These are phyloP conservation scores for Portunus trituberculatus DNA, from an alignment of 1,140 invertebrate species.

Conservation along the genomic window DNA sequence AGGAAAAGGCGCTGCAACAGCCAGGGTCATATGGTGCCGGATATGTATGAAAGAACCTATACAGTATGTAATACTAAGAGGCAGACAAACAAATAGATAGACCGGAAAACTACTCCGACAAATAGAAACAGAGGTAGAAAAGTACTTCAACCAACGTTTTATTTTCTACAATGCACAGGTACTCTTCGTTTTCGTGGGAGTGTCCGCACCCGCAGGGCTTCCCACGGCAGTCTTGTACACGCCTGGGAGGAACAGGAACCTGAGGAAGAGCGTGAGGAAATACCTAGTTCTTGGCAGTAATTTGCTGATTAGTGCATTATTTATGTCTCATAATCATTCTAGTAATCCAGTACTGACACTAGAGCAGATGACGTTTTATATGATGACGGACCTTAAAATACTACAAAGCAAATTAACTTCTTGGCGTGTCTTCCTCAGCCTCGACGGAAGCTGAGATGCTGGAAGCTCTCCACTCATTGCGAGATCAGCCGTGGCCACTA, in stretches of 20 bases:
- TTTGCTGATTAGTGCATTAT: background rate
- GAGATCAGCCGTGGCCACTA: slow-evolving; percentile 34
- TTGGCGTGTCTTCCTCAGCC: background rate
- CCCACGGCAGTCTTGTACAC: background rate
- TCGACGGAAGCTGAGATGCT: background rate
- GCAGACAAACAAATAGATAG: background rate
- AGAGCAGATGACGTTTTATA: no score
- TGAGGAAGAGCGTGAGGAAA: background rate
- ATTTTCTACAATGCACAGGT: background rate
- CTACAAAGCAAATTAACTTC: no score
- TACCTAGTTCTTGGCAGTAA: background rate
- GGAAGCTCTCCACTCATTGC: background rate
- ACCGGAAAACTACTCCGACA: background rate
- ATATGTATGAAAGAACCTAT: background rate
- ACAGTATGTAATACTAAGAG: background rate
- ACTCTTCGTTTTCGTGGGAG: slow-evolving; percentile 31
- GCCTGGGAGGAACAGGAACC: background rate
- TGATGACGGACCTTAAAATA: no score
- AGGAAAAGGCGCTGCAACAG: background rate
- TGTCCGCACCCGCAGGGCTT: background rate
- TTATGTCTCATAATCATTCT: background rate
- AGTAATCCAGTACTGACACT: background rate
- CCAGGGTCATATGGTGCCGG: background rate
- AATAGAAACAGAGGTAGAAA: background rate
- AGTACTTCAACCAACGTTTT: background rate